phyloP scores from a whole-genome alignment of 2,113 vertebrate species.

The Hyla sarda region DNA sequence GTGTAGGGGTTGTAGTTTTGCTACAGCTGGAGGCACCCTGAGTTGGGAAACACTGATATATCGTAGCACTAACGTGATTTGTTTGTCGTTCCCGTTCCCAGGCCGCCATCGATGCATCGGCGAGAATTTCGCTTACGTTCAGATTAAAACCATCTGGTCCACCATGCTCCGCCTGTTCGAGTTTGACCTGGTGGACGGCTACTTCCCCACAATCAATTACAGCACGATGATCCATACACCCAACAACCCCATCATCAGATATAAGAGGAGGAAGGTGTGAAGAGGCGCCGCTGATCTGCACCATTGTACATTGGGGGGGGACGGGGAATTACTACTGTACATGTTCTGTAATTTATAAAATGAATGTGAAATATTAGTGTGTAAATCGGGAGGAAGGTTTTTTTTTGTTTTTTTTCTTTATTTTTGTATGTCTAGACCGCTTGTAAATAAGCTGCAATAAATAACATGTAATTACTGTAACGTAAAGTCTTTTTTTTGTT shows the following conservation, averaged over 20 bases:
- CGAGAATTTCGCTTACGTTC: conserved; percentile 96
- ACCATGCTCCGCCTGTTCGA: conserved; percentile 89
- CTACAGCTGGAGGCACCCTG: too few relatives aligned
- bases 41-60: too few relatives aligned
- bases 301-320: conserved; percentile 32
- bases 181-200: conserved; percentile 88
- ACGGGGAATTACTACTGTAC: not conserved
- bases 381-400: not conserved
- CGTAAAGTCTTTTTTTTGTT: not conserved
- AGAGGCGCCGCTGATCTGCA: conserved; percentile 47
- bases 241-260: conserved; percentile 88
- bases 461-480: conserved; percentile 17
- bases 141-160: conserved; percentile 98
- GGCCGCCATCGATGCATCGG: conserved; percentile 97
- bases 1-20: too few relatives aligned
- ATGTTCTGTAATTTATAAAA: conserved; percentile 55
- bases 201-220: conserved; percentile 94
- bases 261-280: conserved; percentile 77
- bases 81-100: conserved; percentile 65
- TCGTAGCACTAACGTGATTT: not conserved
- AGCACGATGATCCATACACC: conserved; percentile 98
- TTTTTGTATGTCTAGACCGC: not conserved
- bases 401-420: not conserved
- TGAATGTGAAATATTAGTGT: conserved; percentile 23
- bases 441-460: conserved; percentile 59